Evolutionary conservation across 2,797 vertebrate genomes (phyloP).

Genomic region (Propithecus deckenii): DNA sequence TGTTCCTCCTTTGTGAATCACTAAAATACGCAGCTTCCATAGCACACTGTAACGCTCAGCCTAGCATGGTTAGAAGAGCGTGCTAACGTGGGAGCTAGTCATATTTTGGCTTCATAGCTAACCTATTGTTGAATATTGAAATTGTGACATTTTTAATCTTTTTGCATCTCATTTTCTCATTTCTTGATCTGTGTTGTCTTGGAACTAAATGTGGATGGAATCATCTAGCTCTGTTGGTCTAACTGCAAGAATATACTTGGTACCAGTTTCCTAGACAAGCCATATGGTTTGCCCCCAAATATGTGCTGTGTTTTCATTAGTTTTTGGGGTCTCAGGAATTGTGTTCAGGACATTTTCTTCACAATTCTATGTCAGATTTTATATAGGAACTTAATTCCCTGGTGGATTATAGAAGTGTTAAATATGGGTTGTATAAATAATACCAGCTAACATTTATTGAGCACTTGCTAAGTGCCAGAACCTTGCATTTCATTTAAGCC

Average conservation of each 20-base stretch:
- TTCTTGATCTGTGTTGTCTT: constrained; percentile 19
- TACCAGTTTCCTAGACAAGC: not conserved
- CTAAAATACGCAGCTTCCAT: not conserved
- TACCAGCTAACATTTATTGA: not conserved
- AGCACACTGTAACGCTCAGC: not conserved
- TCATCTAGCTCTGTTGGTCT: constrained; percentile 9
- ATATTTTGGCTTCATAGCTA: not conserved
- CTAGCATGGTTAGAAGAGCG: not conserved
- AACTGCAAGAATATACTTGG: not conserved
- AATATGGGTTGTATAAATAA: not conserved
- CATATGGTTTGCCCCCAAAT: not conserved
- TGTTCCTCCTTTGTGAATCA: constrained; percentile 44
- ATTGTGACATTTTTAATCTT: constrained; percentile 12
- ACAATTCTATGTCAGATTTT: not conserved
- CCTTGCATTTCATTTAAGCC: not conserved
- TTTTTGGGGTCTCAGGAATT: constrained; percentile 2
- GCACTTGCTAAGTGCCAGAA: not conserved
- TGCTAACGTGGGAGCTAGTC: not conserved
- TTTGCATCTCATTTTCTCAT: constrained; percentile 45
- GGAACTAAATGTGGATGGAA: constrained; percentile 5
- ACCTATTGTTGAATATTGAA: constrained; percentile 47
- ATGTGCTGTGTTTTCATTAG: not conserved
- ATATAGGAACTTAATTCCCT: not conserved
- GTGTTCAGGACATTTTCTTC: not conserved
- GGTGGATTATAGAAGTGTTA: not conserved